A percentile compares a stretch with the other conserved stretches of the same genome.
Evolutionary conservation across 2,113 vertebrate genomes (phyloP).

Genomic region (Apeltes quadracus): DNA sequence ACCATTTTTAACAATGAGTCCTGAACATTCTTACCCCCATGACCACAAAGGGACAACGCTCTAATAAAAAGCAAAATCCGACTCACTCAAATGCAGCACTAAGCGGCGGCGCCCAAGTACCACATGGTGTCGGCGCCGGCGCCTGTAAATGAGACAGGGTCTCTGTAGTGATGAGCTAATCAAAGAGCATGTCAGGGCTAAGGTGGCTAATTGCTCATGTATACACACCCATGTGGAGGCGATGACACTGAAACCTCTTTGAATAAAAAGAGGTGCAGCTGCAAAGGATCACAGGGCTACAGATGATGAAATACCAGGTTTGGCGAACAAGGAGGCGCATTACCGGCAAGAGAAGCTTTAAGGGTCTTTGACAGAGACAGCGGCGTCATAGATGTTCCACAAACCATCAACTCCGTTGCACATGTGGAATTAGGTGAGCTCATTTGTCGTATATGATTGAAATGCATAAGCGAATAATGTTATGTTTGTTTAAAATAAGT

Average conservation of each 20-base stretch:
- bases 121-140: slow-evolving; percentile 26
- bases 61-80: slow-evolving; percentile 2
- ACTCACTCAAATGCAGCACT: slow-evolving; percentile 13
- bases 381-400: not conserved
- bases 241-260: slow-evolving; percentile 40
- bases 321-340: slow-evolving; percentile 10
- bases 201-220: slow-evolving; percentile 24
- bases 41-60: not conserved
- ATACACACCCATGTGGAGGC: slow-evolving; percentile 1
- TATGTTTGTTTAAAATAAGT: not conserved
- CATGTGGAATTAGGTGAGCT: not conserved
- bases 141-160: slow-evolving; percentile 23
- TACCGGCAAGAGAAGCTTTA: not conserved
- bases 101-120: slow-evolving; percentile 13
- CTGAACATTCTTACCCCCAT: not conserved
- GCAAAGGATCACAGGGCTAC: slow-evolving; percentile 25
- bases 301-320: slow-evolving; percentile 13
- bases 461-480: not conserved
- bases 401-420: not conserved
- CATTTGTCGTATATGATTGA: not conserved
- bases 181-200: slow-evolving; percentile 7
- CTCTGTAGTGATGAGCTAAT: no score
- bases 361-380: not conserved
- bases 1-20: not conserved
- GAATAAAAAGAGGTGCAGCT: slow-evolving; percentile 52